These are phyloP conservation scores for Frankliniella fusca DNA, from an alignment of 2,888 invertebrate species.

Conservation along the genomic window DNA sequence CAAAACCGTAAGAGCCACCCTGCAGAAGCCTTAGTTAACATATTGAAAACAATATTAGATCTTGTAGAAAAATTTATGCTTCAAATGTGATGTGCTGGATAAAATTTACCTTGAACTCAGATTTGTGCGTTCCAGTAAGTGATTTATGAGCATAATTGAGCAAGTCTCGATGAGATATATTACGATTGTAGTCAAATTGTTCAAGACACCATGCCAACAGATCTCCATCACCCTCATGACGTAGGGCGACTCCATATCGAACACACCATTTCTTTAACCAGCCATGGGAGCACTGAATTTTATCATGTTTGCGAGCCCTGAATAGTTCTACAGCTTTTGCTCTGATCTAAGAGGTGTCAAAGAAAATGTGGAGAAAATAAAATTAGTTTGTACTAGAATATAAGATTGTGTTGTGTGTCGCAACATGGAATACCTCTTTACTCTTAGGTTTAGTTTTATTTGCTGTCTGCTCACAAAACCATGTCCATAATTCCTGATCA, in stretches of 20 bases:
- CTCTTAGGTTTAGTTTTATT: constrained; percentile 11
- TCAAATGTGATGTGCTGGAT: constrained; percentile 28
- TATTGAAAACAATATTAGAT: background rate
- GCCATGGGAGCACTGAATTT: constrained; percentile 43
- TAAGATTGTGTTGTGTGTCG: no score
- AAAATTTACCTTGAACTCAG: background rate
- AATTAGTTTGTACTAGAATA: no score
- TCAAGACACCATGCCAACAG: constrained; percentile 42
- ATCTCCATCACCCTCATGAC: constrained; percentile 37
- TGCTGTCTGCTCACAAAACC: constrained; percentile 14
- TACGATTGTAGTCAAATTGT: constrained; percentile 42
- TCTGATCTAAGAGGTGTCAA: constrained; percentile 38
- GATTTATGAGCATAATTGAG: constrained; percentile 38
- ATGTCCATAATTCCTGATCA: background rate
- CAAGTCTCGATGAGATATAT: constrained; percentile 41
- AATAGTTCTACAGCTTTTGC: constrained; percentile 42
- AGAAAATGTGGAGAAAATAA: no score
- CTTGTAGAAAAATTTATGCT: constrained; percentile 29
- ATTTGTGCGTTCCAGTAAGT: constrained; percentile 31
- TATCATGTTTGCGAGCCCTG: constrained; percentile 39
- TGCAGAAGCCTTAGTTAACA: constrained; percentile 41
- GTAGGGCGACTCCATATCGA: constrained; percentile 37
- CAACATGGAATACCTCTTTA: background rate
- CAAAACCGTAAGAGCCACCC: constrained; percentile 44
- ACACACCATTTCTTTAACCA: constrained; percentile 44